These are phyloP conservation scores for Melanocharis versteri DNA, from an alignment of 2,113 vertebrate genomes.

Conservation along the genomic window DNA sequence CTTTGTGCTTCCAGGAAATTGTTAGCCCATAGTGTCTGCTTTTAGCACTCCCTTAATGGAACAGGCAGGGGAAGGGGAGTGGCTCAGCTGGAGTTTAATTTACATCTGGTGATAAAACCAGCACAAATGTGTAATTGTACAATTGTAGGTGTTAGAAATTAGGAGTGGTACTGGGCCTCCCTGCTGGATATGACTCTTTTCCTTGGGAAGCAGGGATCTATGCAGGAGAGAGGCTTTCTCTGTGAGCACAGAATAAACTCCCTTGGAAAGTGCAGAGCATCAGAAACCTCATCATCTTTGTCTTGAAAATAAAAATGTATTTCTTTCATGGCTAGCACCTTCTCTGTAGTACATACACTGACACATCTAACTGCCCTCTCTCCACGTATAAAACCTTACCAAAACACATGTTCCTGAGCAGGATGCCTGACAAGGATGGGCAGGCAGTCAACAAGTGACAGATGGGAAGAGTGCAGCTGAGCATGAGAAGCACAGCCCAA, in stretches of 20 bases:
- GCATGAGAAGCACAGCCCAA: background rate
- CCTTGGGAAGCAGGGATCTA: background rate
- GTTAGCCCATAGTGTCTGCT: background rate
- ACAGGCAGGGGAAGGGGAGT: background rate
- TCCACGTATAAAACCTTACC: background rate
- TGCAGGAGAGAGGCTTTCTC: background rate
- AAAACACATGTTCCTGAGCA: background rate
- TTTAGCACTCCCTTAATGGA: background rate
- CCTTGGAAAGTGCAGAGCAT: rapidly evolving
- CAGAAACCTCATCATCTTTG: background rate
- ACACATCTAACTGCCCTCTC: background rate
- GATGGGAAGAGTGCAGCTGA: background rate
- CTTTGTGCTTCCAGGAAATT: background rate
- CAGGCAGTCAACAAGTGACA: background rate
- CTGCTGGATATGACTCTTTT: background rate
- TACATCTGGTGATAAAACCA: background rate
- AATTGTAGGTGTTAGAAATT: background rate
- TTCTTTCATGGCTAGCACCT: background rate
- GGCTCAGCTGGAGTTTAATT: background rate
- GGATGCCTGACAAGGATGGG: background rate
- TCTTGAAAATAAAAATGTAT: background rate
- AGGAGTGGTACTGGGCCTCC: background rate
- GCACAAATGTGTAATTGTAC: background rate
- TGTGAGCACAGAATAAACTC: background rate
- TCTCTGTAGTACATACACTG: background rate